Percentiles rank a stretch among this genome's conserved stretches.
These are phyloP conservation scores for Drosophila virilis DNA, from an alignment of 1,140 invertebrate genomes.

Conservation along the genomic window DNA sequence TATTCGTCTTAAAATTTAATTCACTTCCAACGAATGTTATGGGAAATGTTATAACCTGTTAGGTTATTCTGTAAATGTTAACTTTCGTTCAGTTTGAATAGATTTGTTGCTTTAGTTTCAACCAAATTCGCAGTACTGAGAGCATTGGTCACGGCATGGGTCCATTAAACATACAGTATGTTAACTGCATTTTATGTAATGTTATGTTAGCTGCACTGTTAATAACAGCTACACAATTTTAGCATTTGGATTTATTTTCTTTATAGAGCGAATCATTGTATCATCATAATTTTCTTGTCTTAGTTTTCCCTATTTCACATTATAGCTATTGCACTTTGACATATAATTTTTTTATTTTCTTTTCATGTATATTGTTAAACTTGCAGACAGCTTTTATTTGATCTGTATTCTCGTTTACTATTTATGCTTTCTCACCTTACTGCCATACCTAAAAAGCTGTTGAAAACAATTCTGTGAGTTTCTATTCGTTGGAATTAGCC, in stretches of 20 bases:
- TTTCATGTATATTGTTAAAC: neutral
- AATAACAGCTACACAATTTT: neutral
- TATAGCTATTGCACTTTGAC: neutral
- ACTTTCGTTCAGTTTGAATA: too few species aligned
- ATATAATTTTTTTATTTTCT: neutral
- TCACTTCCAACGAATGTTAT: too few species aligned
- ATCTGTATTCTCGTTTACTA: neutral
- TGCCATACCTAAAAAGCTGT: neutral
- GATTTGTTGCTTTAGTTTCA: too few species aligned
- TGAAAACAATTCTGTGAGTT: slow-evolving; percentile 37
- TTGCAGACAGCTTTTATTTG: neutral
- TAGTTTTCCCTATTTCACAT: neutral
- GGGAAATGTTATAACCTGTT: too few species aligned
- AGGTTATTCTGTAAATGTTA: too few species aligned
- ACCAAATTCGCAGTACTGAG: too few species aligned
- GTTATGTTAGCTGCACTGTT: neutral
- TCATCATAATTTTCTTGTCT: neutral
- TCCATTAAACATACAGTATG: neutral
- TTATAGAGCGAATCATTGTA: neutral
- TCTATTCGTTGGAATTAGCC: slow-evolving; percentile 36
- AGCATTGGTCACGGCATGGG: neutral
- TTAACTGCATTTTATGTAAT: neutral
- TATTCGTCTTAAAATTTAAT: neutral
- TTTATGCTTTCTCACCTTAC: neutral
- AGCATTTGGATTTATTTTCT: neutral